Evolutionary conservation across 2,113 vertebrate species (phyloP).

Genomic region (Periophthalmus modestus): DNA sequence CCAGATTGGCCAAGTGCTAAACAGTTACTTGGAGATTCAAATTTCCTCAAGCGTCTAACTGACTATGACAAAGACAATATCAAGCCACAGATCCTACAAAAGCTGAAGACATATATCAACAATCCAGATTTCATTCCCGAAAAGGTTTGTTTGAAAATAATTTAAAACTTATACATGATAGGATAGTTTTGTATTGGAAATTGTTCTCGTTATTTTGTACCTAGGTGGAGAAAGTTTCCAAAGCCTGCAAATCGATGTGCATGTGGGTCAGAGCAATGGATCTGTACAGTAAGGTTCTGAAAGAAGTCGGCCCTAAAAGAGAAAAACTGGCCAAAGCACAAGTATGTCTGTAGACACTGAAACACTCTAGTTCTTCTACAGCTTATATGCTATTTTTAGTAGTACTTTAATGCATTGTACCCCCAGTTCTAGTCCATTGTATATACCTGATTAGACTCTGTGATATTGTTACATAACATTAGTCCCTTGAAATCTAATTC

Average conservation of each 20-base stretch:
- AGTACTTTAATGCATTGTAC: background rate
- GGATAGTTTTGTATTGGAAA: background rate
- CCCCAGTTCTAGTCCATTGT: background rate
- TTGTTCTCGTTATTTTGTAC: background rate
- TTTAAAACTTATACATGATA: background rate
- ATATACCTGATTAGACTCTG: background rate
- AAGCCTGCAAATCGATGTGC: constrained; percentile 85
- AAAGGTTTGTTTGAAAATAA: constrained; percentile 64
- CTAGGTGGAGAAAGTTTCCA: constrained; percentile 84
- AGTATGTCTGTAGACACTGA: constrained; percentile 54
- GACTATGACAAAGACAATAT: constrained; percentile 87
- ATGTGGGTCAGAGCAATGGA: constrained; percentile 86
- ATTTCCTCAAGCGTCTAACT: constrained; percentile 81
- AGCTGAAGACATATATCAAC: constrained; percentile 82
- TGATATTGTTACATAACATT: background rate
- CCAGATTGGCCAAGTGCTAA: constrained; percentile 84
- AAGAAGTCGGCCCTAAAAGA: constrained; percentile 83
- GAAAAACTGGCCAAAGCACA: constrained; percentile 79
- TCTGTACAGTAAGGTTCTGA: constrained; percentile 81
- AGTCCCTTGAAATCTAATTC: background rate
- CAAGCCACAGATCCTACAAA: constrained; percentile 78
- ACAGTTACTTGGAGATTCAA: constrained; percentile 81
- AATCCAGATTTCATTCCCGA: constrained; percentile 86
- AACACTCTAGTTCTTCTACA: background rate
- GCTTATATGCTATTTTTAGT: background rate